Evolutionary conservation across 2,113 vertebrate species (phyloP), one percentile per base, ranked within the genome.

Genomic region (Rhea americana): DNA sequence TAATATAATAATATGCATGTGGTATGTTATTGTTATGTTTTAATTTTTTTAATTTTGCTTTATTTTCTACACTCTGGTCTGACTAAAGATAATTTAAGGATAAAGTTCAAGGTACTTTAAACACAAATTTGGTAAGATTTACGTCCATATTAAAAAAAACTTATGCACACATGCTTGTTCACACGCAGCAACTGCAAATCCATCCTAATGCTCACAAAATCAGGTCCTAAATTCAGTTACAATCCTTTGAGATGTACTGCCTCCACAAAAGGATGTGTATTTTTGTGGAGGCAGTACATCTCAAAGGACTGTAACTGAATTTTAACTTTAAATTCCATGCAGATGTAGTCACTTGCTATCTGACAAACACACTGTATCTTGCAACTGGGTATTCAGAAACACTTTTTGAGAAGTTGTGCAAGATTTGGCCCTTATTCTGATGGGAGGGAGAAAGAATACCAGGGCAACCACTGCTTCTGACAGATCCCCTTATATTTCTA

Each of bases 121-220:
- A 72, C 47, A 14, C 6, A 68, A n/a, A 62, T 71, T 70, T 81
- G 71, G 1, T 59, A 26, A 37, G 8, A 20, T 4, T 78, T 58
- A 7, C 14, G 62, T 58, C 47, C 21, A 18, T 56, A 4, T 53
- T 43, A 32, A 67, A 47, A 67, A 47, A 50, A 24, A 18, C 56
- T n/a, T 43, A 13, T 28, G 41, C 81, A 56, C 26, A 5, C 66
- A 67, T 47, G 45, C 45, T 45, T 0, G 0, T 81, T 15, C 39
- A 25, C 2, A 4, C 48, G 30, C 86, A 86, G 43, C 22, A 39
- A 25, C 72, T 82, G 51, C 15, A 91, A 63, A 58, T 74, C n/a
- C 51, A 1, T 61, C 39, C 37, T 77, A 26, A 35, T 6, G 35
- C 35, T 35, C 35, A 35, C 35, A 35, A 35, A 35, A 35, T 35